Evolutionary conservation across 2,888 invertebrate species (phyloP).

Genomic region (Hirtodrosophila cameraria): DNA sequence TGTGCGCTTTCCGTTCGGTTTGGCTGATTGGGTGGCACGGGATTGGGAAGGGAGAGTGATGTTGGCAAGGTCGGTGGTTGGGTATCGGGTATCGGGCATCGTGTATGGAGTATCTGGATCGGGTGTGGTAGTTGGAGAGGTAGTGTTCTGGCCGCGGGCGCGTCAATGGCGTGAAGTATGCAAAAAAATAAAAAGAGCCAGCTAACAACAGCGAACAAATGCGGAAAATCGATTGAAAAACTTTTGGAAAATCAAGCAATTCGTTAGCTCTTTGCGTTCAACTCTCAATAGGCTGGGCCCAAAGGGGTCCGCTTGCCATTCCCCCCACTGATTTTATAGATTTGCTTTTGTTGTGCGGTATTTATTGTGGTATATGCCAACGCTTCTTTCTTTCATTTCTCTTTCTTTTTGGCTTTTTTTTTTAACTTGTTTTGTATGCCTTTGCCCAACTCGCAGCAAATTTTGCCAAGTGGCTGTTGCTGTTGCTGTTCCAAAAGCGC

Average conservation of each 20-base stretch:
- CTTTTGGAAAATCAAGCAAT: slow-evolving; percentile 62
- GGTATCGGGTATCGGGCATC: not conserved
- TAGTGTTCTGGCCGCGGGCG: slow-evolving; percentile 37
- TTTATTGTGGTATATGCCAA: slow-evolving; percentile 60
- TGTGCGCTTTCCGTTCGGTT: slow-evolving; percentile 42
- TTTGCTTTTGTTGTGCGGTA: slow-evolving; percentile 70
- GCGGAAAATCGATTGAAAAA: slow-evolving; percentile 66
- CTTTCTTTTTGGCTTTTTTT: no score
- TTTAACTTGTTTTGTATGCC: slow-evolving; percentile 10
- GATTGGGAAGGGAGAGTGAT: not conserved
- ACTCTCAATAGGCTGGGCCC: slow-evolving; percentile 31
- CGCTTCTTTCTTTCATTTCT: slow-evolving; percentile 11
- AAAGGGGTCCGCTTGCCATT: not conserved
- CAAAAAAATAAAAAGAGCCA: slow-evolving; percentile 32
- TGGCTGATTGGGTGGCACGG: slow-evolving; percentile 37
- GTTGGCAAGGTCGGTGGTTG: not conserved
- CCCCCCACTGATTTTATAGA: slow-evolving; percentile 36
- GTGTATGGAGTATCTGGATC: slow-evolving; percentile 7
- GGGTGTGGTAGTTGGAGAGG: not conserved
- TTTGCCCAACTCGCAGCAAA: slow-evolving; percentile 38
- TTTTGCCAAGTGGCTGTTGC: slow-evolving; percentile 39
- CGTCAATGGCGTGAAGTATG: slow-evolving; percentile 63
- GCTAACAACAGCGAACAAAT: slow-evolving; percentile 30
- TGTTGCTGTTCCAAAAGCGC: slow-evolving; percentile 22
- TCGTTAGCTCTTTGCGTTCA: slow-evolving; percentile 51